Conservation (phyloP, 2,797 vertebrate genomes). For the Philypnodon macrostomus region DNA sequence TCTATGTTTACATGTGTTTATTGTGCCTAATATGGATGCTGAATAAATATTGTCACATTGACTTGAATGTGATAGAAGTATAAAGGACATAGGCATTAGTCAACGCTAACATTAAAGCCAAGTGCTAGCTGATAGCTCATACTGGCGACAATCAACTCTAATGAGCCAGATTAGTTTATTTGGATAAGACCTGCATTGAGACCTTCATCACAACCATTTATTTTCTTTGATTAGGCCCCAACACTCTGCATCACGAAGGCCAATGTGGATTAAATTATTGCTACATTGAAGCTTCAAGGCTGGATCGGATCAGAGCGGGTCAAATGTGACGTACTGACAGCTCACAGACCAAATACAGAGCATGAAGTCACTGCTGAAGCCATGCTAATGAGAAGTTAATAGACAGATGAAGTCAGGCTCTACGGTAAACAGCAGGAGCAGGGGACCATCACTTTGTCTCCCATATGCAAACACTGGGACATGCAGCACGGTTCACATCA, state of each 20-base stretch:
- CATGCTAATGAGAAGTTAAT: conserved; percentile 52
- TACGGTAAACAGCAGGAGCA: conserved; percentile 61
- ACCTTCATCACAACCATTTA: conserved; percentile 38
- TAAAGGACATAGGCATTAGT: conserved; percentile 21
- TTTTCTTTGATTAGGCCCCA: conserved; percentile 30
- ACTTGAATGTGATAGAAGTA: conserved; percentile 31
- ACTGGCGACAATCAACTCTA: background rate
- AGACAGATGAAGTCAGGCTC: conserved; percentile 37
- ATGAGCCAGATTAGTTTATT: conserved; percentile 43
- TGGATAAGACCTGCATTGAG: conserved; percentile 30
- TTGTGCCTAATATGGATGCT: background rate
- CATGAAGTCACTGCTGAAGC: conserved; percentile 48
- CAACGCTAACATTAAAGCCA: conserved; percentile 27
- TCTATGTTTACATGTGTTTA: background rate
- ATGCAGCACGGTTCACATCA: conserved; percentile 13
- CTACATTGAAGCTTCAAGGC: background rate
- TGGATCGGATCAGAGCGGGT: conserved; percentile 37
- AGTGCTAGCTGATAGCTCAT: conserved; percentile 17
- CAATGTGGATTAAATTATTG: conserved; percentile 20
- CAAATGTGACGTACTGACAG: conserved; percentile 33
- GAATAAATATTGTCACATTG: conserved; percentile 15
- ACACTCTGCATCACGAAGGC: conserved; percentile 20
- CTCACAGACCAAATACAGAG: conserved; percentile 37
- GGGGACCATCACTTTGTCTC: conserved; percentile 68
- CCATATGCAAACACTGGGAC: conserved; percentile 17